Base-by-base conservation (phyloP, 2,113 vertebrate species). In the Rhizomys pruinosus region DNA sequence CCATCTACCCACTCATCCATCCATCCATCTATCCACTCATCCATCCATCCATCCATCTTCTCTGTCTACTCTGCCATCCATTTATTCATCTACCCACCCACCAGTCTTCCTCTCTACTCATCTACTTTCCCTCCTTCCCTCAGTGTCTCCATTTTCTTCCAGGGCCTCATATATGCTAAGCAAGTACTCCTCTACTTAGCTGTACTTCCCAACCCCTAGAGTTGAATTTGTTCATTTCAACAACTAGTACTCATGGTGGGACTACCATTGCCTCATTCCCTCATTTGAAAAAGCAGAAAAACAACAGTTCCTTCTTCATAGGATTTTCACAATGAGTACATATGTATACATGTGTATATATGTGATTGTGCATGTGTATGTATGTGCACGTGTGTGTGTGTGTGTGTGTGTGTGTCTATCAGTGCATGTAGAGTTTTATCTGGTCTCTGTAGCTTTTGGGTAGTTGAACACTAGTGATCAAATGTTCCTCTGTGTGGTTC, bases 221-320 rank as follows among this genome's bases (percentile, higher is more conserved):
- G 47, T 77, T 37, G 15, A 17, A 74, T 79, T 85, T 71, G 37
- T 68, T 77, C 64, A 13, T 78, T 84, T 84, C 79, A 37, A 90
- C 64, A 68, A 87, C 10, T 15, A 57, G 47, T 2, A 15, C 66
- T 71, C 89, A 25, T 6, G 47, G 47, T 86, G 42, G 84, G 37
- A 47, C 34, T 8, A 37, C 16, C 29, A 5, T 72, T 57, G 29
- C n/a, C 47, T 79, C n/a, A 20, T 77, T 92, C 74, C n/a, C 7
- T 59, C 29, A 37, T 69, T 69, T 88, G 39, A 64, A 87, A 94
- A 91, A 91, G 59, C 10, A 86, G 42, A 44, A 79, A 87, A 87
- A 52, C 59, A 87, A 42, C 52, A 77, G 44, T 71, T 69, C 10
- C 20, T 81, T n/a, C 42, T 93, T 79, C 9, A 9, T 2, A 37